Base-by-base conservation (phyloP, 2,888 invertebrate species). In the Tenthredo scrophulariae region DNA sequence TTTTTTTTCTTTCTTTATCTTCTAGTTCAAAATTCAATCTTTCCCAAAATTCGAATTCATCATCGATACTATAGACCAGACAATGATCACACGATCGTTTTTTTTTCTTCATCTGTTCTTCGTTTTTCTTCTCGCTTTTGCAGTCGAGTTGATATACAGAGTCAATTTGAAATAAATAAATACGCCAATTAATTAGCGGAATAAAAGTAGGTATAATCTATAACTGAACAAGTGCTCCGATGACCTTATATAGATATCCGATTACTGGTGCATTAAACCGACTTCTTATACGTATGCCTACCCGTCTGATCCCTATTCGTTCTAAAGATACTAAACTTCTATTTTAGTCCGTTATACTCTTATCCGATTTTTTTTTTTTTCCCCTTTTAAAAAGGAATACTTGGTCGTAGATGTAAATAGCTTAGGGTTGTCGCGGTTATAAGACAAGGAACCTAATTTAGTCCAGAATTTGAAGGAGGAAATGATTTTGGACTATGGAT, bases 281-380 rank as follows among this genome's bases (percentile, higher is more conserved):
- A 74, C 26, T 74, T 43, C 10, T 37, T 70, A 70, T 72, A 72
- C 15, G 13, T 18, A 22, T 26, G 10, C n/a, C 13, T 18, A 26
- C 54, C 43, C 75, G 85, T 86, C 85, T 46, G 84, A 70, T 62
- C 54, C 37, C 70, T 37, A 37, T 84, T 84, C 70, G 72, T 46
- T 74, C 72, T 54, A 74, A 37, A 84, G 58, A 74, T 37, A 46
- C 54, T 46, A 4, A 40, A 29, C 6, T 67, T 33, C 67, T 58
- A 50, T 46, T 50, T 84, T 62, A 40, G 62, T 50, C 46, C 84
- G 29, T 62, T 62, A 62, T 26, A 62, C 9, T 62, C 13, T 62
- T 62, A 62, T 62, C 84, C 33, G 33, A 37, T 79, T 65, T 65
- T 65, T 58, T 43, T 62, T 29, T 37, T 4, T 4, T 33, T 4